Evolutionary conservation across 1,140 invertebrate species (phyloP), one percentile per base, ranked within the genome.

Genomic region (Ceratosolen solmsi): DNA sequence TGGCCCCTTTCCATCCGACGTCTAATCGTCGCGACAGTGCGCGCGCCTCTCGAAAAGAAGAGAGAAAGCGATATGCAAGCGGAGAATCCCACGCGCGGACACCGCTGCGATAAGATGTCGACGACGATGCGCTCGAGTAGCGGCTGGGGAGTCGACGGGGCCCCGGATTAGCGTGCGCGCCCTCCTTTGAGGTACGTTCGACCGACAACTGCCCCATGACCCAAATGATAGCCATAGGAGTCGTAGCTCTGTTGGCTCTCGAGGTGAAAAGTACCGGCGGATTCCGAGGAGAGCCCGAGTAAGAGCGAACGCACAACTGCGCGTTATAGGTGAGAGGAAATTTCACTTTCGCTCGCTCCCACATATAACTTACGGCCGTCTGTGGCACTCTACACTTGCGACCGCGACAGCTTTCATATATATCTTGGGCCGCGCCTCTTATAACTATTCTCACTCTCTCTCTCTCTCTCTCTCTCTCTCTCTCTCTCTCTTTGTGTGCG

Each of bases 361-460:
- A 20, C 70, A n/a, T 68, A 20, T 38, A n/a, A 68, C 63, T 25
- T 36, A 33, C 20, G 27, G 8, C 36, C 17, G 33, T 2, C 33
- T 84, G 83, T 83, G 85, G 86, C 85, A 84, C 86, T 87, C 86
- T 86, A 89, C 88, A 89, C 87, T 87, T 86, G 87, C 87, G 82
- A 86, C 2, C 27, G 0, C 33, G 63, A 38, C 20, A 1, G 17
- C 63, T 68, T 68, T 68, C 63, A 20, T 68, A n/a, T 38, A 36
- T 36, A 30, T 60, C 25, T 3, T 25, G 4, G 27, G 58, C 25
- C 58, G 27, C 27, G 58, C 27, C 70, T 72, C 46, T 13, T 9
- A 8, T n/a, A n/a, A n/a, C n/a, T n/a, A n/a, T n/a, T n/a, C n/a
- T n/a, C n/a, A n/a, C n/a, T n/a, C n/a, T n/a, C n/a, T n/a, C n/a